Evolutionary conservation across 2,888 invertebrate genomes (phyloP).

Genomic region (Drosophila mettleri): DNA sequence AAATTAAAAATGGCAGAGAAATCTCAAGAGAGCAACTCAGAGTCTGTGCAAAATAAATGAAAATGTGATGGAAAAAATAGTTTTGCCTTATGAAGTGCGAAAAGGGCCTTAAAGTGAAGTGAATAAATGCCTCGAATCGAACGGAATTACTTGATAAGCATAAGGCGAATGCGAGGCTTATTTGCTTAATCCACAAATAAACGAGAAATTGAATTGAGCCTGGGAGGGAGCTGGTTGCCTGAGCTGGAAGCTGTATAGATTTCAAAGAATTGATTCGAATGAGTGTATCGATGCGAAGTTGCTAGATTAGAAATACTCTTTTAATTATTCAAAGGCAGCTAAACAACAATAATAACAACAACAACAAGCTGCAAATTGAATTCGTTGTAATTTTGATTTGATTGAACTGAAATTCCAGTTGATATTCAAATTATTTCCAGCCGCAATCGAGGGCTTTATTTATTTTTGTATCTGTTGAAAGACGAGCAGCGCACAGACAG

Average conservation of each 20-base stretch:
- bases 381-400: slow-evolving; percentile 5
- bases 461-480: slow-evolving; percentile 31
- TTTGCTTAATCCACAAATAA: background rate
- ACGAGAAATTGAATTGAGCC: slow-evolving; percentile 1
- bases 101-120: background rate
- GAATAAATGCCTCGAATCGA: background rate
- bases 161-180: background rate
- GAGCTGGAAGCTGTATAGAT: background rate
- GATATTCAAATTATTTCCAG: slow-evolving; percentile 29
- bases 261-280: background rate
- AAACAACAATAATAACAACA: background rate
- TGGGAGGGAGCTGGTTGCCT: too few relatives aligned
- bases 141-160: slow-evolving; percentile 2
- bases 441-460: slow-evolving; percentile 44
- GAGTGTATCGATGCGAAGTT: background rate
- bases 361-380: background rate
- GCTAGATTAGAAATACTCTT: background rate
- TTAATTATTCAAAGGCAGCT: slow-evolving; percentile 7
- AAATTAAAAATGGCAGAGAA: too few relatives aligned
- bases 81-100: background rate
- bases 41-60: background rate
- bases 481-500: background rate
- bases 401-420: slow-evolving; percentile 11
- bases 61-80: background rate
- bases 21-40: background rate